These are phyloP conservation scores for Planiliza haematocheilus DNA, from an alignment of 2,113 vertebrate species.

Conservation along the genomic window DNA sequence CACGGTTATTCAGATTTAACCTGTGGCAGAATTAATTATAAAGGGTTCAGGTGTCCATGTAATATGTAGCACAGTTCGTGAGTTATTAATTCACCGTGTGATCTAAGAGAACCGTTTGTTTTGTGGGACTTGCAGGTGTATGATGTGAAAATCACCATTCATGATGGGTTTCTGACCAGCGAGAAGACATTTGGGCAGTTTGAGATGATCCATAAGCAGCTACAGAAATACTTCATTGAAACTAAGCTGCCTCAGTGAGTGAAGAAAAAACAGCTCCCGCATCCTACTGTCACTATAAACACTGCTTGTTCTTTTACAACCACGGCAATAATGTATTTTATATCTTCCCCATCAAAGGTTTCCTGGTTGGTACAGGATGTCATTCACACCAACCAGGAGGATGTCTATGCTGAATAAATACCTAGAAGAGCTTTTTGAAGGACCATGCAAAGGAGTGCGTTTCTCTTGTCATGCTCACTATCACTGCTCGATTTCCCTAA, in stretches of 20 bases:
- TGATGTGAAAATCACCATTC: constrained; percentile 83
- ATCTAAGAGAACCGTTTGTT: not conserved
- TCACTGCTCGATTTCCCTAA: not conserved
- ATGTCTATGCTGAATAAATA: constrained; percentile 87
- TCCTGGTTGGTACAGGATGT: constrained; percentile 83
- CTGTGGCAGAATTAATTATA: not conserved
- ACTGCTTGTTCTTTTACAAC: not conserved
- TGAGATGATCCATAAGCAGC: constrained; percentile 85
- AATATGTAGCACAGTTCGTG: not conserved
- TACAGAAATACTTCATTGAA: constrained; percentile 86
- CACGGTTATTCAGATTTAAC: not conserved
- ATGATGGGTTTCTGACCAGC: constrained; percentile 77
- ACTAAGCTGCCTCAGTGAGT: constrained; percentile 88
- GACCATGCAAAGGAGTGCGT: constrained; percentile 81
- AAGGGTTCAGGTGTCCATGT: not conserved
- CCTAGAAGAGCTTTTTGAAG: constrained; percentile 85
- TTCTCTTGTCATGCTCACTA: not conserved
- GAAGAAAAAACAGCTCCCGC: not conserved
- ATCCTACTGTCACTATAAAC: not conserved
- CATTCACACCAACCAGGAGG: constrained; percentile 78
- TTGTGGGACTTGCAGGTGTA: constrained; percentile 78
- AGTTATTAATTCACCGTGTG: not conserved
- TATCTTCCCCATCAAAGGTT: constrained; percentile 79
- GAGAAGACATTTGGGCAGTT: constrained; percentile 87
- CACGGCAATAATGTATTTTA: constrained; percentile 11